Evolutionary conservation across 2,888 invertebrate genomes (phyloP).

Genomic region (Eustalomyia histrio): DNA sequence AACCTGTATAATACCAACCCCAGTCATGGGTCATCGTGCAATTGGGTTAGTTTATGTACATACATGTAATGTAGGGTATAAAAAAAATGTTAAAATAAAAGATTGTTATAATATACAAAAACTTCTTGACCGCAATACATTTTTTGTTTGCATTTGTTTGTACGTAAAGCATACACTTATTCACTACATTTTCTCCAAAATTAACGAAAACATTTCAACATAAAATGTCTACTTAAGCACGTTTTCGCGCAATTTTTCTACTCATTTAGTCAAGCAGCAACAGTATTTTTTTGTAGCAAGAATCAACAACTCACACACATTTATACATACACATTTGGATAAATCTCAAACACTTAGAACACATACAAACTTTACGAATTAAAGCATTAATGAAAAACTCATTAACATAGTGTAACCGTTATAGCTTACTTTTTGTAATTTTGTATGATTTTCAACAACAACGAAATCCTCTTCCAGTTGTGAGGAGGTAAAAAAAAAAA

Average conservation of each 20-base stretch:
- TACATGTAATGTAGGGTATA: not conserved
- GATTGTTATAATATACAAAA: conserved; percentile 17
- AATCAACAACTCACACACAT: conserved; percentile 23
- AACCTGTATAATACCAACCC: no score
- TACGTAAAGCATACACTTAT: conserved; percentile 11
- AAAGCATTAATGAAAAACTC: conserved; percentile 62
- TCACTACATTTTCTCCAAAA: conserved; percentile 35
- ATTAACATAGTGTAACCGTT: conserved; percentile 56
- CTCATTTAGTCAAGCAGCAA: conserved; percentile 52
- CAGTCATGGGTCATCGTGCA: no score
- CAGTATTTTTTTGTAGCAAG: conserved; percentile 25
- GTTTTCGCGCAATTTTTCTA: conserved; percentile 54
- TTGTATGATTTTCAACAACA: conserved; percentile 32
- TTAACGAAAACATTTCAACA: conserved; percentile 48
- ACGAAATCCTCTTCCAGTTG: conserved; percentile 9
- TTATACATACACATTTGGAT: not conserved
- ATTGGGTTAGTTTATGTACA: no score
- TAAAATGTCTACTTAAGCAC: conserved; percentile 59
- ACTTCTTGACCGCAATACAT: conserved; percentile 60
- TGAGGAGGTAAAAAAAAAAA: not conserved
- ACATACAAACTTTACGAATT: conserved; percentile 28
- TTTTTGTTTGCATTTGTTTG: conserved; percentile 3
- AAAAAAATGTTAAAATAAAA: not conserved
- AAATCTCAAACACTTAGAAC: not conserved
- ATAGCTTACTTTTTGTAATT: conserved; percentile 41